Evolutionary conservation across 2,113 vertebrate species (phyloP).

Genomic region (Chlorocebus sabaeus): DNA sequence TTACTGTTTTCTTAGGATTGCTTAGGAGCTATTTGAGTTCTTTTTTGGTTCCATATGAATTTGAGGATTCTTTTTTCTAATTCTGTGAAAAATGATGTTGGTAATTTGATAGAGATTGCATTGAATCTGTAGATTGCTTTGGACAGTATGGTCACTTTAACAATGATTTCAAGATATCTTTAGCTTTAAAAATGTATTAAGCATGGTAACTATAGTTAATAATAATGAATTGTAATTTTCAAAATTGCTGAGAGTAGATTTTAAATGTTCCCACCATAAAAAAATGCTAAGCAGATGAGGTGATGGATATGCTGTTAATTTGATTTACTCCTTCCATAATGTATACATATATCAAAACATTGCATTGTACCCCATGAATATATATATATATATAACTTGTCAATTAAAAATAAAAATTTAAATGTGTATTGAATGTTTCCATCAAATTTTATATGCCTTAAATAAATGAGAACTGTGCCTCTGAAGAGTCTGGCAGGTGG

Average conservation of each 20-base stretch:
- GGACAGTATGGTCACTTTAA: too few relatives aligned
- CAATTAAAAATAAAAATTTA: neutral
- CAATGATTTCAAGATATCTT: neutral
- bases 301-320: neutral
- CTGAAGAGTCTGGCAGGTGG: conserved; percentile 2
- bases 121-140: too few relatives aligned
- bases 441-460: neutral
- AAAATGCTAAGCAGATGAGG: neutral
- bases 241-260: neutral
- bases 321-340: neutral
- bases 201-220: neutral
- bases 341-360: neutral
- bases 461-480: neutral
- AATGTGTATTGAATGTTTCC: neutral
- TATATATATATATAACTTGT: neutral
- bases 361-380: neutral
- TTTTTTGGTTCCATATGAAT: too few relatives aligned
- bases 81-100: too few relatives aligned
- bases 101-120: too few relatives aligned
- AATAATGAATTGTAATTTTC: neutral
- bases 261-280: neutral
- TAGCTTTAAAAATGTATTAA: neutral
- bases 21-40: too few relatives aligned
- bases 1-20: too few relatives aligned
- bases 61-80: too few relatives aligned